These are phyloP conservation scores for Acronicta aceris DNA, from an alignment of 2,888 invertebrate species.

Conservation along the genomic window DNA sequence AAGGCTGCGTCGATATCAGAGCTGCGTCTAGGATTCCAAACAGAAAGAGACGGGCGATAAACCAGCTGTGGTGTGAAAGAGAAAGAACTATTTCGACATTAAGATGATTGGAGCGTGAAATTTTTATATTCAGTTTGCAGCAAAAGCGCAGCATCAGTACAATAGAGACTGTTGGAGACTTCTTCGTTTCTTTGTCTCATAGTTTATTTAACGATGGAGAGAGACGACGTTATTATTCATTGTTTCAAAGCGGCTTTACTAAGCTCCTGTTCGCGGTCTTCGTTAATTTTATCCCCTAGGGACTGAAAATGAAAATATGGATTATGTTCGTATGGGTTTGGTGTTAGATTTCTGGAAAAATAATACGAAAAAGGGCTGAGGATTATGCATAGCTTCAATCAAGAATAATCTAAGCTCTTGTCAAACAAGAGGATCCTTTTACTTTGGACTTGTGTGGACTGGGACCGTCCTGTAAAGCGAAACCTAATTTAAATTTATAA, in stretches of 20 bases:
- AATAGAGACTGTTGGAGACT: slow-evolving; percentile 67
- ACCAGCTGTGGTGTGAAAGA: slow-evolving; percentile 56
- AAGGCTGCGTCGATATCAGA: slow-evolving; percentile 88
- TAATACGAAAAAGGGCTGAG: not conserved
- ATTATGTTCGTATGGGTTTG: slow-evolving; percentile 18
- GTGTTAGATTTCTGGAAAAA: slow-evolving; percentile 2
- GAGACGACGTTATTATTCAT: slow-evolving; percentile 52
- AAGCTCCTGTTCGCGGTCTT: slow-evolving; percentile 49
- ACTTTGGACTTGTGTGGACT: not conserved
- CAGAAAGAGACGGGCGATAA: slow-evolving; percentile 67
- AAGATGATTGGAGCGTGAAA: slow-evolving; percentile 86
- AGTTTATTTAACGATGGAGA: slow-evolving; percentile 51
- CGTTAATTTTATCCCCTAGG: slow-evolving; percentile 47
- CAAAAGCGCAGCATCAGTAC: slow-evolving; percentile 80
- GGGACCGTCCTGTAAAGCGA: no score
- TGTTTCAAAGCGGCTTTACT: slow-evolving; percentile 57
- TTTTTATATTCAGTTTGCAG: slow-evolving; percentile 84
- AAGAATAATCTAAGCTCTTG: not conserved
- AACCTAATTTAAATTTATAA: no score
- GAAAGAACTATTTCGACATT: slow-evolving; percentile 73
- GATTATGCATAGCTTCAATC: not conserved
- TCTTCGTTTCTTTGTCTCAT: slow-evolving; percentile 58
- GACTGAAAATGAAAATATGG: slow-evolving; percentile 44
- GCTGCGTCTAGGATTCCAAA: slow-evolving; percentile 85
- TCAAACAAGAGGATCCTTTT: not conserved